phyloP scores from a whole-genome alignment of 2,888 invertebrate genomes.

The Seladonia tumulorum region DNA sequence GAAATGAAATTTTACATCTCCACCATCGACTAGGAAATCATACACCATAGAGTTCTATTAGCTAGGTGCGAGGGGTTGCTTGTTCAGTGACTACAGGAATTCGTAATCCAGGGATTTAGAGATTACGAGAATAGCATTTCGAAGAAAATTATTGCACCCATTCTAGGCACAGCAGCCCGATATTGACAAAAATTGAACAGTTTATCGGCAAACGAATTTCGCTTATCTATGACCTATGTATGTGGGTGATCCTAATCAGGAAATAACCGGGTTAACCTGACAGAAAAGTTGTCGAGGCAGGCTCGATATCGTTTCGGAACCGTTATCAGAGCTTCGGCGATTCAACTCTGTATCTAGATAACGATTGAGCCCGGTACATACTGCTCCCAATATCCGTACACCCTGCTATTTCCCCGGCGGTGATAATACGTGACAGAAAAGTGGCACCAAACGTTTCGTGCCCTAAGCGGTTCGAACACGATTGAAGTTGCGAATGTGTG shows the following conservation, averaged over 20 bases:
- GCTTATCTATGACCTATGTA: neutral
- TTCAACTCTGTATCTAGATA: neutral
- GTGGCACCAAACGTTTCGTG: neutral
- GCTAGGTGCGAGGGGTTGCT: no score
- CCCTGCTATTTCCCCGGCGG: neutral
- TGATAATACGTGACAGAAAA: neutral
- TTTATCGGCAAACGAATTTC: neutral
- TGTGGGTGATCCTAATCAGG: neutral
- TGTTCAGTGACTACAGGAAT: no score
- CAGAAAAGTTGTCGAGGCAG: neutral
- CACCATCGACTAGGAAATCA: no score
- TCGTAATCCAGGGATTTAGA: no score
- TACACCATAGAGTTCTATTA: no score
- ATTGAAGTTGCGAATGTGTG: neutral
- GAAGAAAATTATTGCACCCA: neutral
- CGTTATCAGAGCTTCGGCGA: neutral
- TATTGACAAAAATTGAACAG: neutral
- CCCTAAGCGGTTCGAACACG: neutral
- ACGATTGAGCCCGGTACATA: neutral
- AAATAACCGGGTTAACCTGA: conserved; percentile 2
- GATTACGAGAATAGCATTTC: neutral
- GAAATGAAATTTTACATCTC: no score
- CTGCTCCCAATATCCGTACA: neutral
- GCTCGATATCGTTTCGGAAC: neutral
- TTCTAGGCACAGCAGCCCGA: neutral